Conservation (phyloP, 2,888 invertebrate species). For the Apotomis capreana region DNA sequence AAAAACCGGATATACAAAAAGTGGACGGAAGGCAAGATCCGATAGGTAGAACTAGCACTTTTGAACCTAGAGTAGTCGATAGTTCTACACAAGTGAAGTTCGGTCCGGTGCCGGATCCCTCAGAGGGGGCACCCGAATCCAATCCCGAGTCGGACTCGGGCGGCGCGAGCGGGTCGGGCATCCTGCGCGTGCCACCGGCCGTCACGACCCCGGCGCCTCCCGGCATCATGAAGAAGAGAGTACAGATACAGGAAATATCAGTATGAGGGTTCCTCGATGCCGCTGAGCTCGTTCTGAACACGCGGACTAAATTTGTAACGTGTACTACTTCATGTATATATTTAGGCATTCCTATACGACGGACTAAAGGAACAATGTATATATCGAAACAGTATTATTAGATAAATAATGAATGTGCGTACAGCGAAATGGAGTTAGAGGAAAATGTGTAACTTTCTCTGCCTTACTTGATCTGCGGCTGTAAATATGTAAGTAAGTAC, state of each 20-base stretch:
- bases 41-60: slow-evolving; percentile 76
- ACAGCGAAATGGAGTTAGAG: slow-evolving; percentile 53
- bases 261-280: slow-evolving; percentile 86
- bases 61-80: slow-evolving; percentile 79
- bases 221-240: slow-evolving; percentile 92
- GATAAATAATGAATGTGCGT: slow-evolving; percentile 46
- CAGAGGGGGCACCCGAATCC: slow-evolving; percentile 73
- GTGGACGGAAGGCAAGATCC: slow-evolving; percentile 70
- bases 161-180: slow-evolving; percentile 73
- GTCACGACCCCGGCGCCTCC: slow-evolving; percentile 85
- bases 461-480: slow-evolving; percentile 53
- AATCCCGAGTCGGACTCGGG: slow-evolving; percentile 74
- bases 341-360: slow-evolving; percentile 3
- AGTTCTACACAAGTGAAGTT: slow-evolving; percentile 81
- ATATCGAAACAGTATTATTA: slow-evolving; percentile 21
- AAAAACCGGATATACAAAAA: slow-evolving; percentile 79
- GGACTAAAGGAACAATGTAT: slow-evolving; percentile 27
- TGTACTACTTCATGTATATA: slow-evolving; percentile 46
- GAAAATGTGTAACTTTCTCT: slow-evolving; percentile 51
- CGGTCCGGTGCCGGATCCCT: slow-evolving; percentile 69
- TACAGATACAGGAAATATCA: slow-evolving; percentile 96
- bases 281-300: slow-evolving; percentile 74
- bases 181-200: slow-evolving; percentile 75
- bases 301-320: slow-evolving; percentile 78
- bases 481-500: slow-evolving; percentile 55